phyloP scores from a whole-genome alignment of 2,113 vertebrate species.

The Ammospiza nelsoni region DNA sequence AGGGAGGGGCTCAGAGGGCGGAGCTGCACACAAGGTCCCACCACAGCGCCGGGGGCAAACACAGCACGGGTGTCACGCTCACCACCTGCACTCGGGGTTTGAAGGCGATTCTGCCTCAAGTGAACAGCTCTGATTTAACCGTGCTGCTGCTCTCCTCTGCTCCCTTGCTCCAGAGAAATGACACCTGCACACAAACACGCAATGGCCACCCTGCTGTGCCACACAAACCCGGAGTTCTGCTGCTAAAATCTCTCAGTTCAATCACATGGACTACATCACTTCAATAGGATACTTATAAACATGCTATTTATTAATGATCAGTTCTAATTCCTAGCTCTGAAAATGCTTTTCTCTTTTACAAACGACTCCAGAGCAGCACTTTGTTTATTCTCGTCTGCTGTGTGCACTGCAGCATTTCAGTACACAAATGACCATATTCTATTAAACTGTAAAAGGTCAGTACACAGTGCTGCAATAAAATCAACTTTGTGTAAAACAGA shows the following conservation, averaged over 20 bases:
- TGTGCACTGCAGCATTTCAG: neutral
- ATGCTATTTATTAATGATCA: neutral
- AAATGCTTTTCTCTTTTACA: neutral
- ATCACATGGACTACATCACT: neutral
- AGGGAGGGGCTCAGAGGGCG: no score
- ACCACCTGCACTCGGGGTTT: rapidly evolving
- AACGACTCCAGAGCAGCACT: neutral
- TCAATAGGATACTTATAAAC: neutral
- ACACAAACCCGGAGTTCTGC: rapidly evolving
- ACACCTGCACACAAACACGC: neutral
- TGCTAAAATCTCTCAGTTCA: neutral
- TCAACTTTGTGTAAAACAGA: conserved; percentile 38
- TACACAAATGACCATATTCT: neutral
- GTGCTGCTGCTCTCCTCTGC: neutral
- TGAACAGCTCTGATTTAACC: neutral
- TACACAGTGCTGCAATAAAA: conserved; percentile 19
- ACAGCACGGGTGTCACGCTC: neutral
- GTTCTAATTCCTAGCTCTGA: neutral
- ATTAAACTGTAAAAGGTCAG: conserved; percentile 36
- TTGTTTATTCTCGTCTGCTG: neutral
- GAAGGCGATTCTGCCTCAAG: neutral
- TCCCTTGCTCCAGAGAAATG: rapidly evolving
- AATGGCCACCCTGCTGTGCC: neutral
- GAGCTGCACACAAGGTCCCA: neutral
- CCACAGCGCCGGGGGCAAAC: neutral